Percentiles rank a stretch among this genome's conserved stretches.
Evolutionary conservation across 2,113 vertebrate genomes (phyloP).

Genomic region (Rhinichthys klamathensis): DNA sequence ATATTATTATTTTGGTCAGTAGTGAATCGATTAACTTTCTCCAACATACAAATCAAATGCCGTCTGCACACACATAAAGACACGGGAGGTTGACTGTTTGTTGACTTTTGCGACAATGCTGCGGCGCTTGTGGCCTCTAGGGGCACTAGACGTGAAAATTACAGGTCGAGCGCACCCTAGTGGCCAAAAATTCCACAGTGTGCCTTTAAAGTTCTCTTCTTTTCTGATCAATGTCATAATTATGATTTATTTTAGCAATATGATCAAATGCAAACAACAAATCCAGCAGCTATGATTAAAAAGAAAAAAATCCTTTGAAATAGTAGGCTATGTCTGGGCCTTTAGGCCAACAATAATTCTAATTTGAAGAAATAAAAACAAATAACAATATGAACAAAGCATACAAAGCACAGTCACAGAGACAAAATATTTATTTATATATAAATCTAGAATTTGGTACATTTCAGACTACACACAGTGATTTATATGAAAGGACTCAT

Average conservation of each 20-base stretch:
- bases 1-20: no score
- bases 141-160: no score
- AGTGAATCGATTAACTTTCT: no score
- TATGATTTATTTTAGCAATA: not conserved
- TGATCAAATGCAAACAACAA: not conserved
- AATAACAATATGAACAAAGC: not conserved
- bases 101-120: no score
- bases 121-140: no score
- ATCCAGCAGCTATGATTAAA: not conserved
- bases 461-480: constrained; percentile 31
- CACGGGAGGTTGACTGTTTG: no score
- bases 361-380: not conserved
- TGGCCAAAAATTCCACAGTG: no score
- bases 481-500: not conserved
- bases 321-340: not conserved
- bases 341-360: not conserved
- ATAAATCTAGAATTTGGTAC: constrained; percentile 42
- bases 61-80: no score
- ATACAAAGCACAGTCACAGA: constrained; percentile 35
- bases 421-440: constrained; percentile 56
- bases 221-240: not conserved
- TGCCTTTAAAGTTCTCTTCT: not conserved
- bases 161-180: no score
- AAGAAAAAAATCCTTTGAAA: not conserved
- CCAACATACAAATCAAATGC: no score